Evolutionary conservation across 2,113 vertebrate species (phyloP).

Genomic region (Sander lucioperca): DNA sequence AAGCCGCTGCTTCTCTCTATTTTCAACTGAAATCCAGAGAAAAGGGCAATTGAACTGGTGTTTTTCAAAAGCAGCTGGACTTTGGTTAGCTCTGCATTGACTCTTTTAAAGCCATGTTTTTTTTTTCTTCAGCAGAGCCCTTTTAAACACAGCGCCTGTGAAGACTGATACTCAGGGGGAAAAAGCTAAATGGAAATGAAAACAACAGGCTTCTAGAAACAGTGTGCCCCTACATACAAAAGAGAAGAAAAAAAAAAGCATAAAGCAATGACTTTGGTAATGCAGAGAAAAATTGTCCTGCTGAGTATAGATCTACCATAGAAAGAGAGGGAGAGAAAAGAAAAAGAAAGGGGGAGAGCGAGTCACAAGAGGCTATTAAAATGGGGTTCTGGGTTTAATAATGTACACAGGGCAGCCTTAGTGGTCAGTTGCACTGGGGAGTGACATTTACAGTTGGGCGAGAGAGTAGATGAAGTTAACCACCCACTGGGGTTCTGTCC

Average conservation of each 20-base stretch:
- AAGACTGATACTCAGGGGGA: conserved; percentile 51
- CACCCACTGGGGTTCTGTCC: conserved; percentile 57
- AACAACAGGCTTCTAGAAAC: conserved; percentile 52
- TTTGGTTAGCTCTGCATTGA: conserved; percentile 44
- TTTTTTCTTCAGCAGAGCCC: conserved; percentile 37
- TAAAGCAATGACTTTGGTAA: conserved; percentile 59
- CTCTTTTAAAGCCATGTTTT: conserved; percentile 47
- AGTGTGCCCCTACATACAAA: conserved; percentile 25
- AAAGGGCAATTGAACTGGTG: conserved; percentile 36
- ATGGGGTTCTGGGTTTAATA: conserved; percentile 65
- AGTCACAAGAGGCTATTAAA: conserved; percentile 42
- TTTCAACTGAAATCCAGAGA: conserved; percentile 33
- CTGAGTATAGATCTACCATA: conserved; percentile 51
- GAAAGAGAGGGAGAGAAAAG: conserved; percentile 2
- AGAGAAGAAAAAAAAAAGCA: conserved; percentile 33
- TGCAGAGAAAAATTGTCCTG: conserved; percentile 41
- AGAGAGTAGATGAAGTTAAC: conserved; percentile 60
- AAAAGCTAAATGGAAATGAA: conserved; percentile 53
- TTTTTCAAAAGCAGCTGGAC: conserved; percentile 43
- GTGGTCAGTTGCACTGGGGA: conserved; percentile 59
- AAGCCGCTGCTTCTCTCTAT: conserved; percentile 23
- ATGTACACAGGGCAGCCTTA: conserved; percentile 57
- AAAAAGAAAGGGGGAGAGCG: not conserved
- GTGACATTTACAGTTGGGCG: conserved; percentile 67
- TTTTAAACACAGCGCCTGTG: conserved; percentile 48